Conservation (phyloP, 2,797 vertebrate genomes). For the Oryzias dopingdopingensis region DNA sequence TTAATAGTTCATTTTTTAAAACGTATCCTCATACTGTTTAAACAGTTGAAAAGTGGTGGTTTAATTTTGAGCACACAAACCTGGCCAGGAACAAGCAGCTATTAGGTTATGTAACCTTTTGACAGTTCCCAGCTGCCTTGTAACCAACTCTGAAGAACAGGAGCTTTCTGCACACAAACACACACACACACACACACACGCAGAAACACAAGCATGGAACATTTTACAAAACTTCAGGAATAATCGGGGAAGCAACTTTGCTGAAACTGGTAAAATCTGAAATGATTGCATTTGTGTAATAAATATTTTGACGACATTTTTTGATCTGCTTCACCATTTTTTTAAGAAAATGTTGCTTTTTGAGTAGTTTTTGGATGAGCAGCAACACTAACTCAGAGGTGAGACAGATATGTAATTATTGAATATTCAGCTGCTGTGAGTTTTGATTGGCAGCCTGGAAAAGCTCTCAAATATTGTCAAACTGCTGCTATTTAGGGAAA, state of each 20-base stretch:
- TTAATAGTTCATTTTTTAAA: not conserved
- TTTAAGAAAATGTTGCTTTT: too few species aligned
- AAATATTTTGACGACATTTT: not conserved
- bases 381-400: too few species aligned
- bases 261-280: not conserved
- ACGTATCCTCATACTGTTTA: not conserved
- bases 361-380: too few species aligned
- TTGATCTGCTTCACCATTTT: too few species aligned
- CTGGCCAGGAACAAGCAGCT: constrained; percentile 34
- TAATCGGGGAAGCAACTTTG: not conserved
- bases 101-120: constrained; percentile 65
- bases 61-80: constrained; percentile 9
- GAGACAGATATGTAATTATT: too few species aligned
- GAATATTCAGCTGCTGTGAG: too few species aligned
- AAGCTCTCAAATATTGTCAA: too few species aligned
- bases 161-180: constrained; percentile 21
- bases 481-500: too few species aligned
- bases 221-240: not conserved
- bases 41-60: not conserved
- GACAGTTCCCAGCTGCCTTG: constrained; percentile 62
- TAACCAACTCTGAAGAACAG: constrained; percentile 33
- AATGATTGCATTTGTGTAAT: not conserved
- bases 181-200: constrained; percentile 5
- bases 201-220: not conserved
- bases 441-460: too few species aligned